These are phyloP conservation scores for Epinotia bilunana DNA, from an alignment of 2,888 invertebrate genomes.

Conservation along the genomic window DNA sequence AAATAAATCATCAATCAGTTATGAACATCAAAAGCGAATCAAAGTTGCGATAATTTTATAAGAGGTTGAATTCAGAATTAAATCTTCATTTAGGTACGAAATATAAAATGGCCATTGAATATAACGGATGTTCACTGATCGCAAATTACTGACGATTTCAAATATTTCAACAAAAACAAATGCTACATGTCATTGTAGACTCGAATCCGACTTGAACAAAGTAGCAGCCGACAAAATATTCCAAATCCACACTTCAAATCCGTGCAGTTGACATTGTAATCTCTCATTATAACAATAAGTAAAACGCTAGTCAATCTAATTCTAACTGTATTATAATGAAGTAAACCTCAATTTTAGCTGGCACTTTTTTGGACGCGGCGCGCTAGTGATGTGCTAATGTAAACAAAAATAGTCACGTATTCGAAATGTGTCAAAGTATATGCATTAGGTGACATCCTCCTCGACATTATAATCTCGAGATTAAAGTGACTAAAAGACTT, in stretches of 20 bases:
- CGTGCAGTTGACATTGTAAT: slow-evolving; percentile 46
- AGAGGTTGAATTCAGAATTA: background rate
- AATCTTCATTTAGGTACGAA: background rate
- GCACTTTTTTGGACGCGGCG: slow-evolving; percentile 49
- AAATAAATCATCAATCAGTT: no score
- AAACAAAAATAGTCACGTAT: slow-evolving; percentile 72
- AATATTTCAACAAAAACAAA: slow-evolving; percentile 15
- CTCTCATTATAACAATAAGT: slow-evolving; percentile 43
- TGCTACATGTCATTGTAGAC: slow-evolving; percentile 25
- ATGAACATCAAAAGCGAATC: no score
- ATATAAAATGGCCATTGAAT: no score
- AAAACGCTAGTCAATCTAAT: slow-evolving; percentile 14
- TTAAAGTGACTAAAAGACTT: slow-evolving; percentile 63
- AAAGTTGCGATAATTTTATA: no score
- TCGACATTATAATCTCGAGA: slow-evolving; percentile 75
- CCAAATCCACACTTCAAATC: slow-evolving; percentile 44
- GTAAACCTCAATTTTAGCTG: slow-evolving; percentile 29
- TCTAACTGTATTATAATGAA: background rate
- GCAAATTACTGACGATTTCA: background rate
- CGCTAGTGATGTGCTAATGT: slow-evolving; percentile 64
- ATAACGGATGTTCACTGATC: no score
- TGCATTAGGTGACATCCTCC: slow-evolving; percentile 66
- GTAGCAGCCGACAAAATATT: slow-evolving; percentile 37
- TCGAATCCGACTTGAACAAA: slow-evolving; percentile 34
- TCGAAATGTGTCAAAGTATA: slow-evolving; percentile 71